phyloP scores from a whole-genome alignment of 2,113 vertebrate species.

The Castor canadensis region DNA sequence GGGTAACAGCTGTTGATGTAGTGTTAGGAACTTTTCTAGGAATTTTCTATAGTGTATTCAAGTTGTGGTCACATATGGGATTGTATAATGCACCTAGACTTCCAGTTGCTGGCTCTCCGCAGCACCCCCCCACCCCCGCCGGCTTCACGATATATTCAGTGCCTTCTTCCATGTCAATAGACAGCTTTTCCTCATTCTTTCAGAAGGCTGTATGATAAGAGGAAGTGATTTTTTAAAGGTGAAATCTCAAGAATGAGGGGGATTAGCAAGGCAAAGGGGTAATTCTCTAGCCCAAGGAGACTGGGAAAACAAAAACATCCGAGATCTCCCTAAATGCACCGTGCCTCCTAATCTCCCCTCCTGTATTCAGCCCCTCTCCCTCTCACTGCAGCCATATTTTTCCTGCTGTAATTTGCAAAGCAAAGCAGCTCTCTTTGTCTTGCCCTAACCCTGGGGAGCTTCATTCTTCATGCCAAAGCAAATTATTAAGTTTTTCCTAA shows the following conservation, averaged over 20 bases:
- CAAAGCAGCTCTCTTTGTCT: conserved; percentile 52
- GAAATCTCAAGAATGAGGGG: conserved; percentile 40
- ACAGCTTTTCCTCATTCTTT: conserved; percentile 26
- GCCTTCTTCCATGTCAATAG: not conserved
- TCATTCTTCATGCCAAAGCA: conserved; percentile 69
- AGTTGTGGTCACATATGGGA: not conserved
- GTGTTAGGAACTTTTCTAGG: not conserved
- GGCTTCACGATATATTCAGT: not conserved
- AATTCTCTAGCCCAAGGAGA: conserved; percentile 10
- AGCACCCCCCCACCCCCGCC: too few relatives aligned
- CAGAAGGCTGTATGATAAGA: not conserved
- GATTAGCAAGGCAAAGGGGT: not conserved
- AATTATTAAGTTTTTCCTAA: conserved; percentile 76
- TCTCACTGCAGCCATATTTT: not conserved
- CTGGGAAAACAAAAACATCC: not conserved
- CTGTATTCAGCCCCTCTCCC: not conserved
- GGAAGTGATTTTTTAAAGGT: conserved; percentile 36
- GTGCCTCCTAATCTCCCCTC: not conserved
- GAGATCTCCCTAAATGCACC: not conserved
- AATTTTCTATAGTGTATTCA: not conserved
- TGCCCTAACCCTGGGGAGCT: conserved; percentile 47
- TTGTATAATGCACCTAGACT: not conserved
- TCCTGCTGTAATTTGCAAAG: conserved; percentile 58
- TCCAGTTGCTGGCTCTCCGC: not conserved
- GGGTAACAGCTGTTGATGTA: not conserved